phyloP scores from a whole-genome alignment of 2,113 vertebrate species.

The Phocoena phocoena region DNA sequence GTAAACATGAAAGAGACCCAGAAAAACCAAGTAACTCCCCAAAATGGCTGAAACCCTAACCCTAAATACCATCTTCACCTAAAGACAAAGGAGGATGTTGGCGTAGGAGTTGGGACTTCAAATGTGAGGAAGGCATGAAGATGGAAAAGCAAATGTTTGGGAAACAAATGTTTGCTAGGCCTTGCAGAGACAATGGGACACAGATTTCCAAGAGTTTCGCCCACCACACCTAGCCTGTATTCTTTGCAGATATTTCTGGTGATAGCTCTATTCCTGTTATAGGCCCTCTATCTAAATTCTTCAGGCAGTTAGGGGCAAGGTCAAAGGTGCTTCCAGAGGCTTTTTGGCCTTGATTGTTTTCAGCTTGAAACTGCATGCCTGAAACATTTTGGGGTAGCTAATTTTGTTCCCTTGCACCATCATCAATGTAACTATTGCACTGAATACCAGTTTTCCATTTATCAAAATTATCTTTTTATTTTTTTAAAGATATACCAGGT shows the following conservation, averaged over 20 bases:
- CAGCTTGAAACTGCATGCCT: neutral
- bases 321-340: neutral
- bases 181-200: neutral
- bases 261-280: neutral
- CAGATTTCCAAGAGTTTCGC: neutral
- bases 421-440: neutral
- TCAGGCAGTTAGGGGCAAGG: neutral
- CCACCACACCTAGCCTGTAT: neutral
- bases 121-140: neutral
- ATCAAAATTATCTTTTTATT: neutral
- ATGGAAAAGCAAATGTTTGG: neutral
- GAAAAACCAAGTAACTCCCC: neutral
- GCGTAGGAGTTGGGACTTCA: neutral
- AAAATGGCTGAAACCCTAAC: neutral
- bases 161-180: neutral
- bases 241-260: neutral
- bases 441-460: neutral
- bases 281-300: neutral
- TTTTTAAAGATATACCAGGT: neutral
- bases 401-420: neutral
- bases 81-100: neutral
- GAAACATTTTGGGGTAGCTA: neutral
- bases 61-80: neutral
- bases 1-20: neutral
- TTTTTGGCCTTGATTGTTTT: neutral